Conservation (phyloP, 2,113 vertebrate genomes). For the Oreochromis aureus region DNA sequence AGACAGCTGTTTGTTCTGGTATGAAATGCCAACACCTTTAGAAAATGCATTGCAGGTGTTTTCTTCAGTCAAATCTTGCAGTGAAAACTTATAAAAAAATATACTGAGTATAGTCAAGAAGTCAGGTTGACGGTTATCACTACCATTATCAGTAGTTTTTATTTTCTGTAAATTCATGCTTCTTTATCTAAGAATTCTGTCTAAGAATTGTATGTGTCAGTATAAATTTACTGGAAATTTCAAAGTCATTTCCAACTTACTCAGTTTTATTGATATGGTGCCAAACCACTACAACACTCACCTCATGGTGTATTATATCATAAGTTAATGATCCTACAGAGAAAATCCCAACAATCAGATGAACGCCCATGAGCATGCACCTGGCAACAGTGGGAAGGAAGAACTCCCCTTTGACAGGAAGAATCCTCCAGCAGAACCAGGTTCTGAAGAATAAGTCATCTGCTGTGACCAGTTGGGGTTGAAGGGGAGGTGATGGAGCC, state of each 20-base stretch:
- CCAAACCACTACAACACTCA: background rate
- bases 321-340: background rate
- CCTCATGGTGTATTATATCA: background rate
- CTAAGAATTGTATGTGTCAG: background rate
- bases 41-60: background rate
- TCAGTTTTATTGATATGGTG: background rate
- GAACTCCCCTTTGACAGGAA: background rate
- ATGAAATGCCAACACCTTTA: background rate
- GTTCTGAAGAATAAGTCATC: background rate
- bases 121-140: background rate
- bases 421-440: too few species aligned
- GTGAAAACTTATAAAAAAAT: background rate
- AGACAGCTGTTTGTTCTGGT: too few species aligned
- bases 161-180: background rate
- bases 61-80: background rate
- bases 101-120: rapidly evolving
- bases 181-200: background rate
- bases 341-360: background rate
- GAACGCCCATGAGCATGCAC: background rate
- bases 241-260: background rate
- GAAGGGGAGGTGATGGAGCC: background rate
- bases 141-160: background rate
- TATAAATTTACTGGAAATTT: background rate
- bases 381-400: background rate
- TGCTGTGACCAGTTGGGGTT: background rate